Base-by-base conservation (phyloP, 2,888 invertebrate genomes). In the Sepiola atlantica region DNA sequence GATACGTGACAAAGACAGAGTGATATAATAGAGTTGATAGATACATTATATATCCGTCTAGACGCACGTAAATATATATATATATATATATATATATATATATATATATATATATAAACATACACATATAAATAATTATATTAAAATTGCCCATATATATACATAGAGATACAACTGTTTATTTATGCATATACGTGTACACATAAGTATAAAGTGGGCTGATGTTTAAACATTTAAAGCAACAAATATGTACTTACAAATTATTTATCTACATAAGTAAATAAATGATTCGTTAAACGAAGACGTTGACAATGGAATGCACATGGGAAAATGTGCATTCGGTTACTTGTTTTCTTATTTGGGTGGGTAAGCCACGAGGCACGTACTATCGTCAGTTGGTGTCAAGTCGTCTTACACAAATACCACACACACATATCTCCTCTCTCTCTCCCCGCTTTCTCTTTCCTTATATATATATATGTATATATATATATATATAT, bases 101-200 rank as follows among this genome's bases (percentile, higher is more conserved):
- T 90, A 24, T 90, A 90, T 90, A 90, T 90, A 90, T 90, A 90
- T 90, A 90, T 90, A 90, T 90, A 90, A 1, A 21, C 14, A 90
- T 21, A 21, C 8, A 45, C 4, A 21, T 90, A 90, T 90, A 21
- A 0, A 24, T 24, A 90, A 0, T n/a, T n/a, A n/a, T n/a, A n/a
- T n/a, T n/a, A n/a, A n/a, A n/a, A n/a, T n/a, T 1, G 1, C 16
- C 16, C 16, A 21, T 21, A 21, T 90, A 90, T 90, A 90, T 90
- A 90, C 24, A 90, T 90, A 90, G 10, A 90, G 8, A 92, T 92
- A 24, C 4, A 92, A 24, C 20, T 92, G 1, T 92, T 1, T 54
- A 8, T 92, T 1, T 54, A 24, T 54, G 0, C 45, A 21, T 54
- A 35, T 45, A 91, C 35, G 20, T 91, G 16, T 91, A 28, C 20